phyloP scores from a whole-genome alignment of 2,888 invertebrate genomes.

The Patella caerulea region DNA sequence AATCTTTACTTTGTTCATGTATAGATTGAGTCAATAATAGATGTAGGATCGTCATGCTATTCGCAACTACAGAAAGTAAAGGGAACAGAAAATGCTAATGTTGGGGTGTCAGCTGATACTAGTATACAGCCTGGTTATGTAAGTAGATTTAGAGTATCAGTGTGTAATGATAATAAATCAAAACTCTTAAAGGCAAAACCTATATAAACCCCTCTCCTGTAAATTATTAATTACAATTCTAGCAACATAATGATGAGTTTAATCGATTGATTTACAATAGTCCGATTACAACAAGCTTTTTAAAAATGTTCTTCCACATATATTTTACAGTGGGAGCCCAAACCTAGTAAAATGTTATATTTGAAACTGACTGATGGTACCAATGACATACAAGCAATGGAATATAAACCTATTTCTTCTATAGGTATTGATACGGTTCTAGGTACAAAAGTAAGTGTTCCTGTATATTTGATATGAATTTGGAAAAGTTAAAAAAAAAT shows the following conservation, averaged over 20 bases:
- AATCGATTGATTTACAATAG: too few relatives aligned
- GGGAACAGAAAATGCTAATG: slow-evolving; percentile 73
- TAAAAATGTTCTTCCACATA: neutral
- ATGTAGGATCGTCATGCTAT: slow-evolving; percentile 78
- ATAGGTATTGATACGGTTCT: slow-evolving; percentile 67
- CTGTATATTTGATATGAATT: too few relatives aligned
- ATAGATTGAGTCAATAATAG: slow-evolving; percentile 74
- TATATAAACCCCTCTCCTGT: too few relatives aligned
- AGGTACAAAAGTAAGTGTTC: slow-evolving; percentile 70
- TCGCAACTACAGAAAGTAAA: slow-evolving; percentile 77
- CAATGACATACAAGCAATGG: slow-evolving; percentile 80
- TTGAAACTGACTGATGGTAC: slow-evolving; percentile 83
- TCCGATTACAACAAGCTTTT: too few relatives aligned
- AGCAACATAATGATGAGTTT: too few relatives aligned
- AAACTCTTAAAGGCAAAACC: too few relatives aligned
- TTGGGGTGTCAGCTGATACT: slow-evolving; percentile 66
- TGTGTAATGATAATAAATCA: too few relatives aligned
- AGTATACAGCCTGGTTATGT: slow-evolving; percentile 48
- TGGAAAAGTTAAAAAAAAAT: too few relatives aligned
- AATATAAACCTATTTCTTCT: slow-evolving; percentile 76
- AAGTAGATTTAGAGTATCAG: too few relatives aligned
- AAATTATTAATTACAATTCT: too few relatives aligned
- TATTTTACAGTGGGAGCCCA: slow-evolving; percentile 74
- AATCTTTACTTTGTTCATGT: slow-evolving; percentile 9
- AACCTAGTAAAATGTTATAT: slow-evolving; percentile 79